A percentile compares a stretch with the other conserved stretches of the same genome.
These are phyloP conservation scores for Myripristis jacobus DNA, from an alignment of 2,797 vertebrate species.

Conservation along the genomic window DNA sequence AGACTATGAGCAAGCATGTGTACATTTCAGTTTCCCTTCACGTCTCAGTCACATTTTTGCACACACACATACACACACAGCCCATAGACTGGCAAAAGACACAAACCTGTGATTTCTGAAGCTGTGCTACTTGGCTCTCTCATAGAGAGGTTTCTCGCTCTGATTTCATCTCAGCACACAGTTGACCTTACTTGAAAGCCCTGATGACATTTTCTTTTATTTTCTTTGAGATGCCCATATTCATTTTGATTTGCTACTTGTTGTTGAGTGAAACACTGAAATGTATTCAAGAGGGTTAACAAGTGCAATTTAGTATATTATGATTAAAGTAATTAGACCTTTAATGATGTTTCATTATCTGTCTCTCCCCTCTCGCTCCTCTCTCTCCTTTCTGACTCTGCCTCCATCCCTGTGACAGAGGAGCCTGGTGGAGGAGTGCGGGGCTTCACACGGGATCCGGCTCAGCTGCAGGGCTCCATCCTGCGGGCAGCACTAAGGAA, in stretches of 20 bases:
- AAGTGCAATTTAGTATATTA: constrained; percentile 1
- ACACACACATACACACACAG: background rate
- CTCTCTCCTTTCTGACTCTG: background rate
- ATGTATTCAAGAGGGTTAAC: background rate
- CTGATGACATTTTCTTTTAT: background rate
- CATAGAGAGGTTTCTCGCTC: background rate
- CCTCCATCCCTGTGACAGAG: constrained; percentile 43
- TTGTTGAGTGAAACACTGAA: background rate
- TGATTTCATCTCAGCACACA: constrained; percentile 12
- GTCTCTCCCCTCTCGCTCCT: background rate
- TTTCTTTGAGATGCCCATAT: constrained; percentile 1
- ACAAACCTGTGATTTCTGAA: constrained; percentile 30
- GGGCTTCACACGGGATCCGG: constrained; percentile 92
- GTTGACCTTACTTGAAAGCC: too few species aligned
- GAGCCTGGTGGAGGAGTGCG: constrained; percentile 58
- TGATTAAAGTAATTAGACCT: constrained; percentile 14
- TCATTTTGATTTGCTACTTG: background rate
- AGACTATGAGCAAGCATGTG: constrained; percentile 39
- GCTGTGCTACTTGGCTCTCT: background rate
- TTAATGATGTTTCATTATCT: constrained; percentile 12
- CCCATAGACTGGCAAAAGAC: constrained; percentile 10
- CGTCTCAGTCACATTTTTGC: constrained; percentile 12
- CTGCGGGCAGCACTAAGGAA: constrained; percentile 91
- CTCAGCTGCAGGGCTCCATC: constrained; percentile 91
- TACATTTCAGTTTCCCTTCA: constrained; percentile 33